A percentile compares a stretch with the other conserved stretches of the same genome.
Conservation (phyloP, 2,797 vertebrate genomes). For the Acipenser ruthenus region DNA sequence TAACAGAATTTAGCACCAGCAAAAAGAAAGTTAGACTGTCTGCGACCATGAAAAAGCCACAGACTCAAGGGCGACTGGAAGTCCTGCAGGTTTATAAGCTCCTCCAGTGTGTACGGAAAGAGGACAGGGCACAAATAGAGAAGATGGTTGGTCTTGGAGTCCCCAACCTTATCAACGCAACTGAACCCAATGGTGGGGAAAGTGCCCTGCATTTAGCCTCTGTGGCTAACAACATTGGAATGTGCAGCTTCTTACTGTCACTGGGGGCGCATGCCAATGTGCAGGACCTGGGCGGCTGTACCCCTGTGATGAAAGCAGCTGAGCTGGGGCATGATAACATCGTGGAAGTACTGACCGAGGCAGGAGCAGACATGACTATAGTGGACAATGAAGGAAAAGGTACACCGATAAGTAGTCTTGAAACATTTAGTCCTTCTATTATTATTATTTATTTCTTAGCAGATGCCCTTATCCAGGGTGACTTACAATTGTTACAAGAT, state of each 20-base stretch:
- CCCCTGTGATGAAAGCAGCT: slow-evolving; percentile 75
- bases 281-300: slow-evolving; percentile 67
- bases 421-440: no score
- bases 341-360: slow-evolving; percentile 61
- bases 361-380: slow-evolving; percentile 63
- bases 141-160: slow-evolving; percentile 68
- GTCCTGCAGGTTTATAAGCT: slow-evolving; percentile 80
- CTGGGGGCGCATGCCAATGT: slow-evolving; percentile 66
- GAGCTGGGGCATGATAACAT: slow-evolving; percentile 69
- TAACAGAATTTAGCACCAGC: neutral
- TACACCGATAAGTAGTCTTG: slow-evolving; percentile 33
- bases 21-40: neutral
- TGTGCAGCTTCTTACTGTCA: slow-evolving; percentile 71
- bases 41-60: slow-evolving; percentile 37
- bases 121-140: slow-evolving; percentile 65
- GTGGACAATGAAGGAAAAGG: slow-evolving; percentile 79
- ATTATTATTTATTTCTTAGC: no score
- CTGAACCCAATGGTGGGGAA: slow-evolving; percentile 66
- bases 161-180: slow-evolving; percentile 73
- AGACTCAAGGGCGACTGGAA: slow-evolving; percentile 60
- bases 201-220: slow-evolving; percentile 73
- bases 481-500: no score
- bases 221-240: slow-evolving; percentile 61
- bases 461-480: no score
- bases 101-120: slow-evolving; percentile 68